Evolutionary conservation across 2,888 invertebrate genomes (phyloP).

Genomic region (Theristus sp.): DNA sequence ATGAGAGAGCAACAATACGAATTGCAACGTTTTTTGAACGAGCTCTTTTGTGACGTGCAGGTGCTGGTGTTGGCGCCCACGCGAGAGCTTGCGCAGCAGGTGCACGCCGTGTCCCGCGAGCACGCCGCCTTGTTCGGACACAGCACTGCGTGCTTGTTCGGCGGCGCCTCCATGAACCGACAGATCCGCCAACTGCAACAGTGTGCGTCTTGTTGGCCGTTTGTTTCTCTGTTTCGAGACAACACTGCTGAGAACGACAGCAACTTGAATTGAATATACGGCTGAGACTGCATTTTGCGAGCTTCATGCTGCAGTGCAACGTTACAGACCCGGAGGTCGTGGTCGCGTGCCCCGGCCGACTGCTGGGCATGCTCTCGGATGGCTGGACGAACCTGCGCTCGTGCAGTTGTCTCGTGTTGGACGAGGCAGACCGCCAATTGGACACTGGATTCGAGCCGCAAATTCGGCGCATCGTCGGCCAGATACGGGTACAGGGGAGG

Average conservation of each 20-base stretch:
- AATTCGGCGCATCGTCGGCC: conserved; percentile 34
- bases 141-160: conserved; percentile 84
- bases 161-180: conserved; percentile 85
- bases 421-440: conserved; percentile 54
- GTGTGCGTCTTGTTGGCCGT: conserved; percentile 20
- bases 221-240: too few species aligned
- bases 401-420: conserved; percentile 42
- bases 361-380: conserved; percentile 33
- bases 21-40: too few species aligned
- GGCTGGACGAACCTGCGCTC: conserved; percentile 44
- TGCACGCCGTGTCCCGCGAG: conserved; percentile 70
- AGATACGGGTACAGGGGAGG: conserved; percentile 30
- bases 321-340: conserved; percentile 28
- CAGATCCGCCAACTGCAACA: conserved; percentile 42
- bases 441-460: conserved; percentile 37
- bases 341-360: conserved; percentile 37
- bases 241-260: too few species aligned
- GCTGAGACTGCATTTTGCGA: too few species aligned
- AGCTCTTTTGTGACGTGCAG: too few species aligned
- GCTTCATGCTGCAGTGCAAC: too few species aligned
- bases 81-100: conserved; percentile 38
- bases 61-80: conserved; percentile 22
- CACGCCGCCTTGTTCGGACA: conserved; percentile 66
- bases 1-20: too few species aligned
- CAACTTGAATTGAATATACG: too few species aligned